A percentile compares a stretch with the other conserved stretches of the same genome.
Conservation (phyloP, 1,140 invertebrate genomes). For the Plutomurus gul region DNA sequence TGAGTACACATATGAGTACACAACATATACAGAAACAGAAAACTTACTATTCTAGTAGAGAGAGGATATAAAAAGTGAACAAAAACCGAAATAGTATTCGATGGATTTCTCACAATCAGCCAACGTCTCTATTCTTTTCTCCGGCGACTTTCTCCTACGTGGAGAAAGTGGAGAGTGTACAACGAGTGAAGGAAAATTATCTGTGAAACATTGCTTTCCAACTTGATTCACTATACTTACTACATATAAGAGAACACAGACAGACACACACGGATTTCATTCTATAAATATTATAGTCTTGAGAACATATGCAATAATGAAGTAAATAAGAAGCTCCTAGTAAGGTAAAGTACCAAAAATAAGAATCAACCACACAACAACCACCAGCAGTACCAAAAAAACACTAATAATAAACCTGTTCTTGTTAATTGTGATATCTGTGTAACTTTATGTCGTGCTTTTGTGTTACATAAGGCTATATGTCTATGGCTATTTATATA, state of each 20-base stretch:
- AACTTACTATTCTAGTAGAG: not conserved
- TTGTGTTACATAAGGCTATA: constrained; percentile 2
- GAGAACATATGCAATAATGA: no score
- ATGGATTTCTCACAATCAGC: not conserved
- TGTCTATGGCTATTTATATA: not conserved
- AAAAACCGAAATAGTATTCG: constrained; percentile 23
- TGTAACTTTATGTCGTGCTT: not conserved
- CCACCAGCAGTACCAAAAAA: constrained; percentile 15
- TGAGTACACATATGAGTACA: no score
- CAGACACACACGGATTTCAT: no score
- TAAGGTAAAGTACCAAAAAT: constrained; percentile 18
- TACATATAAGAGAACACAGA: no score
- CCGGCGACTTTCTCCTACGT: constrained; percentile 4
- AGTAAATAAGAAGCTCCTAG: not conserved
- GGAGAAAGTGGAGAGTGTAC: not conserved
- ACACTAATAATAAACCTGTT: not conserved
- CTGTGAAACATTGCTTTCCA: no score
- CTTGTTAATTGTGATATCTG: constrained; percentile 21
- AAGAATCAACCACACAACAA: not conserved
- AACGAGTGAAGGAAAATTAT: no score
- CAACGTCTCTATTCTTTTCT: not conserved
- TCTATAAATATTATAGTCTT: no score
- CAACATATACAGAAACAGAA: no score
- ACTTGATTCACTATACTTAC: no score
- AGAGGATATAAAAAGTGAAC: not conserved